Evolutionary conservation across 2,113 vertebrate genomes (phyloP).

Genomic region (Hippopotamus amphibius): DNA sequence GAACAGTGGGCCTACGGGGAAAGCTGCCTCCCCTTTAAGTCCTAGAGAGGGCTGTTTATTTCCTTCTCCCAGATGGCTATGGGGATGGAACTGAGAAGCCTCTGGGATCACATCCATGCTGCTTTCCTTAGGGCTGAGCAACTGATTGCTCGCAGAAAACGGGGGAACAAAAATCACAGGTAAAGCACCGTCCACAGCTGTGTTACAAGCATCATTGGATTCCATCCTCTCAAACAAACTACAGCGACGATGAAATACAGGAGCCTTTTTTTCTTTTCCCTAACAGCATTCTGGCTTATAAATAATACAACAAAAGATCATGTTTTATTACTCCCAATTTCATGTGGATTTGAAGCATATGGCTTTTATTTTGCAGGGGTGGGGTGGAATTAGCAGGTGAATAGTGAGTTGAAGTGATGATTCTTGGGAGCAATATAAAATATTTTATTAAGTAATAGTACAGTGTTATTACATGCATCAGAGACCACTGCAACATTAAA

Average conservation of each 20-base stretch:
- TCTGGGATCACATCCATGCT: not conserved
- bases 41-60: not conserved
- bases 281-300: not conserved
- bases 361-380: not conserved
- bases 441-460: not conserved
- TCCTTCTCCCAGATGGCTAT: not conserved
- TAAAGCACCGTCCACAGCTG: not conserved
- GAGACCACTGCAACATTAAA: not conserved
- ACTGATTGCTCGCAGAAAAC: not conserved
- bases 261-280: not conserved
- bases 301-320: not conserved
- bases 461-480: not conserved
- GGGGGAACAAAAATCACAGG: not conserved
- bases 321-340: not conserved
- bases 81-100: not conserved
- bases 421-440: not conserved
- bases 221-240: not conserved
- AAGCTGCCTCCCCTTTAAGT: not conserved
- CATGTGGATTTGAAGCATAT: not conserved
- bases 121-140: not conserved
- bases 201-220: not conserved
- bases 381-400: not conserved
- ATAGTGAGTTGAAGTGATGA: not conserved
- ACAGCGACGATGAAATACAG: not conserved
- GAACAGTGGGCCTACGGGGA: rapidly evolving